phyloP scores from a whole-genome alignment of 2,888 invertebrate genomes.

The Heliconius erato region DNA sequence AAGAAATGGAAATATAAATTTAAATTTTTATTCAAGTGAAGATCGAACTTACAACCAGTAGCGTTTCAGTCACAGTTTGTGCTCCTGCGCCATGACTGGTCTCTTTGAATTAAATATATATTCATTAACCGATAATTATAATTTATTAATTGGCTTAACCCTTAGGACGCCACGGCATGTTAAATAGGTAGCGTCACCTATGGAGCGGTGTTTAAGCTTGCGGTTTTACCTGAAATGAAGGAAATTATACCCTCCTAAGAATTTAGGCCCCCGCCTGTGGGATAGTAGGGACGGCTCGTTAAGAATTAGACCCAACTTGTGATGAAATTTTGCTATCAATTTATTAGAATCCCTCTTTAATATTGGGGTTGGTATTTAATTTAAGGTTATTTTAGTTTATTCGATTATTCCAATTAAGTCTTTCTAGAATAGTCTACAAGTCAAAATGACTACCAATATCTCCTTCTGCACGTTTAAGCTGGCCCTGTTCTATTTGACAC shows the following conservation, averaged over 20 bases:
- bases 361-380: slow-evolving; percentile 30
- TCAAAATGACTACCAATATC: background rate
- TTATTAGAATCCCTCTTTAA: slow-evolving; percentile 26
- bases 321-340: slow-evolving; percentile 36
- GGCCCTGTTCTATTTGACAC: background rate
- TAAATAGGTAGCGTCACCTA: slow-evolving; percentile 7
- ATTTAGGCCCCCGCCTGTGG: slow-evolving; percentile 51
- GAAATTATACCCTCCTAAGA: slow-evolving; percentile 59
- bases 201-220: slow-evolving; percentile 14
- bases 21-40: too few species aligned
- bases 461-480: background rate
- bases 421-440: background rate
- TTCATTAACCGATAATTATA: too few species aligned
- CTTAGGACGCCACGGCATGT: background rate
- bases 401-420: background rate
- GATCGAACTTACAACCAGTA: too few species aligned
- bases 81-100: too few species aligned
- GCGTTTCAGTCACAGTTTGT: too few species aligned
- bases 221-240: slow-evolving; percentile 49
- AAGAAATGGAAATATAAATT: too few species aligned
- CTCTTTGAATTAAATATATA: too few species aligned
- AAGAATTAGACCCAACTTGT: slow-evolving; percentile 31
- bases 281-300: slow-evolving; percentile 31
- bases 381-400: slow-evolving; percentile 11
- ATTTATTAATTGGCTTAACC: background rate